phyloP scores from a whole-genome alignment of 2,797 vertebrate genomes.

The Paguma larvata region DNA sequence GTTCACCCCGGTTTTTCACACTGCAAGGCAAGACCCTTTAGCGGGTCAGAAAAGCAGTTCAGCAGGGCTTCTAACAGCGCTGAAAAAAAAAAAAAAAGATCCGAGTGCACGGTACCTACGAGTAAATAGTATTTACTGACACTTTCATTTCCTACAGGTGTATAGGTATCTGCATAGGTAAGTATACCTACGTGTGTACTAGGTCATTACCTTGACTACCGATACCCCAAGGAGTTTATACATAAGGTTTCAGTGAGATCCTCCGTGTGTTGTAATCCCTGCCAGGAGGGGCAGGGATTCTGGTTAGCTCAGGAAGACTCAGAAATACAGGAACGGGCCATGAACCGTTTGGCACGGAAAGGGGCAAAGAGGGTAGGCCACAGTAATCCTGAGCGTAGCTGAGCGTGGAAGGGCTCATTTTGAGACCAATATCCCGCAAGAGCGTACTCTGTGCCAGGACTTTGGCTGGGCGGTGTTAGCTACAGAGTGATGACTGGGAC shows the following conservation, averaged over 20 bases:
- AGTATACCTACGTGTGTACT: not conserved
- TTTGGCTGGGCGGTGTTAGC: not conserved
- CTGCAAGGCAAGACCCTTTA: not conserved
- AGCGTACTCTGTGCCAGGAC: not conserved
- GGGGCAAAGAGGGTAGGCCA: not conserved
- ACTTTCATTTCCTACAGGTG: not conserved
- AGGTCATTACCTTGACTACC: not conserved
- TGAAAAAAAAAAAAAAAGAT: not conserved
- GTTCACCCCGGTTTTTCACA: not conserved
- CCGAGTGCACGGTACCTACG: not conserved
- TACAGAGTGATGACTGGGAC: not conserved
- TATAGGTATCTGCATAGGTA: not conserved
- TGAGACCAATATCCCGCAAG: not conserved
- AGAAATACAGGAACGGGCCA: not conserved
- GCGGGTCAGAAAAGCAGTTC: constrained; percentile 1
- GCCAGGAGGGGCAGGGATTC: not conserved
- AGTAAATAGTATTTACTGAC: not conserved
- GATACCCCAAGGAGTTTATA: not conserved
- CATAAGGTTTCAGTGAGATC: not conserved
- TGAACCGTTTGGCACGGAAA: not conserved
- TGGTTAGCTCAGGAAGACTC: not conserved
- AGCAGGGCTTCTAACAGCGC: not conserved
- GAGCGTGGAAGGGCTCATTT: not conserved
- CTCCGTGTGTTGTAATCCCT: not conserved
- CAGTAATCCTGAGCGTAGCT: not conserved